Conservation (phyloP, 2,888 invertebrate genomes). For the Calliphora vomitoria region DNA sequence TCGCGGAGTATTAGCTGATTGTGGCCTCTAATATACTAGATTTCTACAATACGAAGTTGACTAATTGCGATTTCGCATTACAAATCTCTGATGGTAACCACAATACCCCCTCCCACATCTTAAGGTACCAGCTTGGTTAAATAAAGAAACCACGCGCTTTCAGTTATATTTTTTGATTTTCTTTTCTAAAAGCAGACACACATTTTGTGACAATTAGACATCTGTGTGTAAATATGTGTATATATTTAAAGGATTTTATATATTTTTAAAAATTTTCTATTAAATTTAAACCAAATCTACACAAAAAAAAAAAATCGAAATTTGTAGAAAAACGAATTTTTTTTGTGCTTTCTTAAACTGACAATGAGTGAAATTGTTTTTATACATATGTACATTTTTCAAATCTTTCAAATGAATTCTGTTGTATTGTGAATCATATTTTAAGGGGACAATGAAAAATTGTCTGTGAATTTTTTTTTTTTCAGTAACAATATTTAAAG, state of each 20-base stretch:
- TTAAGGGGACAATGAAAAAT: not conserved
- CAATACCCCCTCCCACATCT: no score
- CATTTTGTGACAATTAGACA: not conserved
- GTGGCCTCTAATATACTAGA: no score
- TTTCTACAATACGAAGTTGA: no score
- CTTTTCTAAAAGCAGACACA: not conserved
- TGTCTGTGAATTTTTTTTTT: not conserved
- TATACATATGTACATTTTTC: not conserved
- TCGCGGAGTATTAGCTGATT: no score
- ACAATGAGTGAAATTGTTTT: not conserved
- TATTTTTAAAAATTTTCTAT: constrained; percentile 12
- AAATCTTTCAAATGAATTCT: constrained; percentile 1
- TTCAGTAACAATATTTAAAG: no score
- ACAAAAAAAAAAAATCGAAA: constrained; percentile 1
- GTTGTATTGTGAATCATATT: not conserved
- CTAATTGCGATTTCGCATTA: no score
- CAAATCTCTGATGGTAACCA: no score
- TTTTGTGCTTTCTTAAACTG: not conserved
- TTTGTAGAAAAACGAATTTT: not conserved
- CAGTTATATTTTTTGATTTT: not conserved
- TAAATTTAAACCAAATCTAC: not conserved
- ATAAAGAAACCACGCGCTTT: not conserved
- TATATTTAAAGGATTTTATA: constrained; percentile 2
- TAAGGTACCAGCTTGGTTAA: not conserved
- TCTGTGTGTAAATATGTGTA: not conserved